phyloP scores from a whole-genome alignment of 2,888 invertebrate species.

The Tolmerus cingulatus region DNA sequence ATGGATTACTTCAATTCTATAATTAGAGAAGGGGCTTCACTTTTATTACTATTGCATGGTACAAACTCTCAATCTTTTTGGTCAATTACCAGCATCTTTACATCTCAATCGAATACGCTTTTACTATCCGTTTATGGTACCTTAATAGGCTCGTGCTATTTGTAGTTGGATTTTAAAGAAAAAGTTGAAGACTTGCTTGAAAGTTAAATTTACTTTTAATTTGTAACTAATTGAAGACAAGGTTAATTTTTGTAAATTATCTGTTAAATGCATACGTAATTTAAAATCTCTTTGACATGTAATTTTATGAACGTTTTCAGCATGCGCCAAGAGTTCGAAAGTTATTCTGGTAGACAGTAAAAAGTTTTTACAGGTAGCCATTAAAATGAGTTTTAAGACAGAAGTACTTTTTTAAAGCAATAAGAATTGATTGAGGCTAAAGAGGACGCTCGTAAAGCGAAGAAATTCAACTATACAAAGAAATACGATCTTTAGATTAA shows the following conservation, averaged over 20 bases:
- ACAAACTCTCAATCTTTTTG: background rate
- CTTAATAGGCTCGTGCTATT: background rate
- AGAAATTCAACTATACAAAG: background rate
- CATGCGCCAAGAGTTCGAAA: background rate
- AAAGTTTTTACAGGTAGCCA: background rate
- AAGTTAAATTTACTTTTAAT: background rate
- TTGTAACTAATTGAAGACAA: background rate
- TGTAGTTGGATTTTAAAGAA: background rate
- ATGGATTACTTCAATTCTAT: background rate
- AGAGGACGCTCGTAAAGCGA: background rate
- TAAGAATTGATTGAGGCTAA: background rate
- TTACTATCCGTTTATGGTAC: background rate
- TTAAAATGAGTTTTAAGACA: background rate
- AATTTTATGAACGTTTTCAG: background rate
- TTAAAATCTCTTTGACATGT: background rate
- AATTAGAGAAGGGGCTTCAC: background rate
- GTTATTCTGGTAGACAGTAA: background rate
- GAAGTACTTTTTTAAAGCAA: background rate
- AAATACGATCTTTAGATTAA: background rate
- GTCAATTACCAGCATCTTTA: background rate
- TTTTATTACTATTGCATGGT: background rate
- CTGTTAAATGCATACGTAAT: background rate
- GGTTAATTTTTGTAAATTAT: background rate
- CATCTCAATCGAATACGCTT: background rate
- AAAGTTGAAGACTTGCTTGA: background rate